Percentiles rank a stretch among this genome's conserved stretches.
phyloP scores from a whole-genome alignment of 2,113 vertebrate genomes.

The Scomber colias region DNA sequence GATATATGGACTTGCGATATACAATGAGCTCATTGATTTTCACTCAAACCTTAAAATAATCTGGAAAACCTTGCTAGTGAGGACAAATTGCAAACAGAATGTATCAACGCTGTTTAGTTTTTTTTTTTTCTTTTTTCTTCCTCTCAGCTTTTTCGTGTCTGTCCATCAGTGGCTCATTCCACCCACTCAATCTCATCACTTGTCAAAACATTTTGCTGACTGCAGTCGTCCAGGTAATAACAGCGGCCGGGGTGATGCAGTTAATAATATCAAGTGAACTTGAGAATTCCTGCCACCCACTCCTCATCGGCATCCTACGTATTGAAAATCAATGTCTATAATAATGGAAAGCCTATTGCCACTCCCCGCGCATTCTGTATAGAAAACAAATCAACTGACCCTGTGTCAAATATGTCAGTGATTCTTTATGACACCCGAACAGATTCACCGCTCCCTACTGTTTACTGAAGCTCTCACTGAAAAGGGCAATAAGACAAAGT shows the following conservation, averaged over 20 bases:
- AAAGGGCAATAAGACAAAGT: not conserved
- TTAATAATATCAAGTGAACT: slow-evolving; percentile 73
- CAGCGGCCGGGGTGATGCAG: slow-evolving; percentile 31
- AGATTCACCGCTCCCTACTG: slow-evolving; percentile 23
- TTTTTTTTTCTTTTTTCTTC: not conserved
- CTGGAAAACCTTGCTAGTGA: slow-evolving; percentile 24
- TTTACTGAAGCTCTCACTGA: slow-evolving; percentile 19
- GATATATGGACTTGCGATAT: slow-evolving; percentile 59
- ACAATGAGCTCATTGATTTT: slow-evolving; percentile 70
- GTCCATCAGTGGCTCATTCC: slow-evolving; percentile 64
- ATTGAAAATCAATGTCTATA: slow-evolving; percentile 74
- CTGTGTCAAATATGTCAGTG: slow-evolving; percentile 37
- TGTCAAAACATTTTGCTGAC: slow-evolving; percentile 76
- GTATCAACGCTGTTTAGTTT: slow-evolving; percentile 37
- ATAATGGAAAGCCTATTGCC: slow-evolving; percentile 63
- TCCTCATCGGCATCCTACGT: slow-evolving; percentile 18
- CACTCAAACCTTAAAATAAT: slow-evolving; percentile 64
- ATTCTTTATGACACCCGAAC: slow-evolving; percentile 43
- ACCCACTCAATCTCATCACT: slow-evolving; percentile 64
- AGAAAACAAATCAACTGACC: slow-evolving; percentile 48
- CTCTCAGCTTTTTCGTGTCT: slow-evolving; percentile 17
- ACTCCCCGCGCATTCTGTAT: slow-evolving; percentile 23
- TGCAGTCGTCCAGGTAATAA: slow-evolving; percentile 57
- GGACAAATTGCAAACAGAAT: slow-evolving; percentile 48
- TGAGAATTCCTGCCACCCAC: slow-evolving; percentile 44